These are phyloP conservation scores for Eledona agricola DNA, from an alignment of 2,888 invertebrate species.

Conservation along the genomic window DNA sequence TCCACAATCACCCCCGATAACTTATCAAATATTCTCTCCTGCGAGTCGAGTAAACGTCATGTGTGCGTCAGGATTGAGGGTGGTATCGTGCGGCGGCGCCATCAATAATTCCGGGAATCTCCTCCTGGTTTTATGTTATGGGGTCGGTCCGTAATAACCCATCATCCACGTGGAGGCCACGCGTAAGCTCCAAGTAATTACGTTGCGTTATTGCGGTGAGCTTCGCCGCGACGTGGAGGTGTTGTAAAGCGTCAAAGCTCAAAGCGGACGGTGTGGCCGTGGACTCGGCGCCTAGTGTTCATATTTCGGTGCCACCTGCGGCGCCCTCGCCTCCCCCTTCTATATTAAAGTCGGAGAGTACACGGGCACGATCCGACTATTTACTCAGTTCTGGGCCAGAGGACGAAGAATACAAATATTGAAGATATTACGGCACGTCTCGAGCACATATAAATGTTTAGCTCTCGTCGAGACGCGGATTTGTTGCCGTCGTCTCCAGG, in stretches of 20 bases:
- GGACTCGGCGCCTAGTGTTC: conserved; percentile 23
- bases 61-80: conserved; percentile 10
- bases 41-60: neutral
- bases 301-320: conserved; percentile 39
- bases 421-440: conserved; percentile 47
- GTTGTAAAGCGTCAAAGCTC: too few species aligned
- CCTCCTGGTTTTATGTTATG: conserved; percentile 32
- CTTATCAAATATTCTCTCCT: conserved; percentile 10
- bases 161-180: conserved; percentile 30
- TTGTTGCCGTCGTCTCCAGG: conserved; percentile 26
- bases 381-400: conserved; percentile 39
- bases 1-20: neutral
- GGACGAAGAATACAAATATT: conserved; percentile 45
- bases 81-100: conserved; percentile 11
- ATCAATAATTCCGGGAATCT: conserved; percentile 31
- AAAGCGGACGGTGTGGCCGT: too few species aligned
- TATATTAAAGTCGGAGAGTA: conserved; percentile 42
- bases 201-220: conserved; percentile 29
- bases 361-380: conserved; percentile 43
- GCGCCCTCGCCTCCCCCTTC: conserved; percentile 33
- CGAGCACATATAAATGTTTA: conserved; percentile 45
- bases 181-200: conserved; percentile 31
- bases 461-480: conserved; percentile 40
- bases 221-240: too few species aligned
- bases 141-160: conserved; percentile 28